Evolutionary conservation across 2,888 invertebrate genomes (phyloP).

Genomic region (Leptothorax acervorum): DNA sequence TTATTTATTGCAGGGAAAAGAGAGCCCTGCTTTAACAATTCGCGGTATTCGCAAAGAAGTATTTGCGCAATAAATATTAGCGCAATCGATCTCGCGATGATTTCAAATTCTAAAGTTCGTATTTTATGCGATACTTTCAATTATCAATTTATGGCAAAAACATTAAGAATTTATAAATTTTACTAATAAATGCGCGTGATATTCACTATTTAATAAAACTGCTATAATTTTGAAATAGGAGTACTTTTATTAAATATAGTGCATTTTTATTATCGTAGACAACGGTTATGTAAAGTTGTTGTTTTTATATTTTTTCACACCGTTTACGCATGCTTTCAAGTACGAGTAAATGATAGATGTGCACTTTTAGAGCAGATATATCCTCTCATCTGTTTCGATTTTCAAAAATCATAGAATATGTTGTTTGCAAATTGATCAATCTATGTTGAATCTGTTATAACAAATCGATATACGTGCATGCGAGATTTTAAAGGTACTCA

Average conservation of each 20-base stretch:
- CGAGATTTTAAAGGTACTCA: neutral
- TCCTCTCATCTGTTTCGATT: neutral
- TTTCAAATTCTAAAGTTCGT: neutral
- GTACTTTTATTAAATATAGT: neutral
- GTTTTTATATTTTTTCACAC: neutral
- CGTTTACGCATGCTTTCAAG: neutral
- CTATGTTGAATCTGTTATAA: neutral
- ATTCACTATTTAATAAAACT: conserved; percentile 3
- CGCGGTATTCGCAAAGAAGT: neutral
- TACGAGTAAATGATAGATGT: neutral
- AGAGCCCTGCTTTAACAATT: conserved; percentile 6
- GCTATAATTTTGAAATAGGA: neutral
- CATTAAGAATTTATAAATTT: neutral
- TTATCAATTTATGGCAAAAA: neutral
- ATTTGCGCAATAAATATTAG: conserved; percentile 41
- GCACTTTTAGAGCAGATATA: neutral
- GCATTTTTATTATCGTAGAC: neutral
- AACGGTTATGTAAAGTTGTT: neutral
- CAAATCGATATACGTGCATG: neutral
- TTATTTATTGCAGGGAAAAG: conserved; percentile 17
- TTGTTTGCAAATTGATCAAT: neutral
- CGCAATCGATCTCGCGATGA: neutral
- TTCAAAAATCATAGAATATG: neutral
- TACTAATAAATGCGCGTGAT: neutral
- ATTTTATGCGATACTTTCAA: neutral